A percentile compares a stretch with the other conserved stretches of the same genome.
Conservation (phyloP, 64 coral and sea anemone genomes). For the Montipora cactus region DNA sequence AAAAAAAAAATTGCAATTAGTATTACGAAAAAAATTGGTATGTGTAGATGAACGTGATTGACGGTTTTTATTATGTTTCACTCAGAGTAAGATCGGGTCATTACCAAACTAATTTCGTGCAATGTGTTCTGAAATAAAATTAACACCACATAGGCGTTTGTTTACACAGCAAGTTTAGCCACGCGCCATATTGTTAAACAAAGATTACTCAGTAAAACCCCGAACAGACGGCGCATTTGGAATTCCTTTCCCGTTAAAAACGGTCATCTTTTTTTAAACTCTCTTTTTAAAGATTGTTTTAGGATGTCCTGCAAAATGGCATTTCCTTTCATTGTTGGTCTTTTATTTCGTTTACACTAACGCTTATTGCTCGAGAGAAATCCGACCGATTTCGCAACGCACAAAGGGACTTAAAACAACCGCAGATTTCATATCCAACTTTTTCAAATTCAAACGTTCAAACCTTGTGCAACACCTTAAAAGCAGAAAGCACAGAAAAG, state of each 20-base stretch:
- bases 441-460: background rate
- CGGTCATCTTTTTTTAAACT: no score
- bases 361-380: no score
- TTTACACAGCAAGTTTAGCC: background rate
- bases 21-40: background rate
- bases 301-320: background rate
- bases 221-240: background rate
- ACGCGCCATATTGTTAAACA: background rate
- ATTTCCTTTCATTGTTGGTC: no score
- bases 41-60: background rate
- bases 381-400: no score
- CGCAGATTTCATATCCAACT: no score
- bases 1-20: background rate
- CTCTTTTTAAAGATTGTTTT: background rate
- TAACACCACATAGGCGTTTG: background rate
- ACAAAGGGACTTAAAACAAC: no score
- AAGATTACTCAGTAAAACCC: background rate
- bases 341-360: no score
- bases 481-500: background rate
- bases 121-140: slow-evolving; percentile 19
- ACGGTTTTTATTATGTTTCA: background rate
- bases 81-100: background rate
- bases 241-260: background rate
- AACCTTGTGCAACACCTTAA: background rate
- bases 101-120: slow-evolving; percentile 11